Conservation (phyloP, 2,888 invertebrate species). For the Osmoderma eremita region DNA sequence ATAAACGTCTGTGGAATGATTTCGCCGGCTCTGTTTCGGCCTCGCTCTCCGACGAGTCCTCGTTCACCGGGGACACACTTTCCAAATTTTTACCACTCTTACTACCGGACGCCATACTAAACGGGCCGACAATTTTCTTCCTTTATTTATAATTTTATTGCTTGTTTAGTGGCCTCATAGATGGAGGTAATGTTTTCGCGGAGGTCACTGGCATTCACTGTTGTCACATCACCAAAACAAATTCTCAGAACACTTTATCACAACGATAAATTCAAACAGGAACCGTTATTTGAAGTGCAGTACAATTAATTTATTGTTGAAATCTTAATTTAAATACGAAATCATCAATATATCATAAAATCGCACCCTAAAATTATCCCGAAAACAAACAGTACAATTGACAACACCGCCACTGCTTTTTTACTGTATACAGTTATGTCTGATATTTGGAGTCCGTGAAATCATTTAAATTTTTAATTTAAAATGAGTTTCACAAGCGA, state of each 20-base stretch:
- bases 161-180: constrained; percentile 35
- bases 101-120: constrained; percentile 58
- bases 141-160: constrained; percentile 46
- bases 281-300: no score
- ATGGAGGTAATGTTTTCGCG: constrained; percentile 35
- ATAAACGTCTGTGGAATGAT: constrained; percentile 80
- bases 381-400: no score
- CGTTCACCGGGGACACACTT: constrained; percentile 60
- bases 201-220: constrained; percentile 43
- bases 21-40: constrained; percentile 82
- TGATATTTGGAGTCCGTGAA: neutral
- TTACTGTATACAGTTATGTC: neutral
- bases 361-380: no score
- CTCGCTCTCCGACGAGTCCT: constrained; percentile 83
- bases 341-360: no score
- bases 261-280: no score
- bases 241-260: no score
- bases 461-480: neutral
- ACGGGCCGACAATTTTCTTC: constrained; percentile 47
- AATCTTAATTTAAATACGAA: no score
- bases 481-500: constrained; percentile 98
- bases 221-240: constrained; percentile 5
- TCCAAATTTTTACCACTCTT: constrained; percentile 60
- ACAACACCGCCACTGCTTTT: no score
- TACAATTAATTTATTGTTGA: no score